These are phyloP conservation scores for Dinomys branickii DNA, from an alignment of 2,113 vertebrate genomes.

Conservation along the genomic window DNA sequence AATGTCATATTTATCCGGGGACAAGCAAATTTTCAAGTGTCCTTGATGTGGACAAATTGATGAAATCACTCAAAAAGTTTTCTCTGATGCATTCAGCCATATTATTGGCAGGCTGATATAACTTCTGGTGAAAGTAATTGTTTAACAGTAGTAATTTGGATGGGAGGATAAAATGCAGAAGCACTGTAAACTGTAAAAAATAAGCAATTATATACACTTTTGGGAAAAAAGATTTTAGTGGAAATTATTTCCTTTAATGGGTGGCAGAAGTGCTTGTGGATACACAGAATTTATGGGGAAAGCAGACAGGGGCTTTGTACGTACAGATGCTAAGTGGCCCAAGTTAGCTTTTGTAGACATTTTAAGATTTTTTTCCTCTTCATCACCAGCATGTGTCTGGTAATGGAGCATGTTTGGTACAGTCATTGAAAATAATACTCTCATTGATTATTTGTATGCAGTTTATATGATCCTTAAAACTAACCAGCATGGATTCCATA, in stretches of 20 bases:
- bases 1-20: neutral
- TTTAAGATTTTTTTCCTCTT: neutral
- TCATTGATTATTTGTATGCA: neutral
- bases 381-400: neutral
- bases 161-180: neutral
- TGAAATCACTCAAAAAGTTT: neutral
- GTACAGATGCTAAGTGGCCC: neutral
- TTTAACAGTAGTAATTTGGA: neutral
- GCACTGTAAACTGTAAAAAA: neutral
- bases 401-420: neutral
- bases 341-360: neutral
- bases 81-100: neutral
- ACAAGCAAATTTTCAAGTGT: neutral
- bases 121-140: conserved; percentile 24
- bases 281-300: neutral
- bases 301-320: neutral
- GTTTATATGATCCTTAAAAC: neutral
- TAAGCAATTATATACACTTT: neutral
- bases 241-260: neutral
- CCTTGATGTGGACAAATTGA: neutral
- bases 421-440: neutral
- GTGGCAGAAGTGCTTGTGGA: neutral
- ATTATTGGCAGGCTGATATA: neutral
- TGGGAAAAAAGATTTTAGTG: neutral
- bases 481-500: neutral